Evolutionary conservation across 2,797 vertebrate genomes (phyloP), one percentile per base, ranked within the genome.

Genomic region (Apogon hyalosoma): DNA sequence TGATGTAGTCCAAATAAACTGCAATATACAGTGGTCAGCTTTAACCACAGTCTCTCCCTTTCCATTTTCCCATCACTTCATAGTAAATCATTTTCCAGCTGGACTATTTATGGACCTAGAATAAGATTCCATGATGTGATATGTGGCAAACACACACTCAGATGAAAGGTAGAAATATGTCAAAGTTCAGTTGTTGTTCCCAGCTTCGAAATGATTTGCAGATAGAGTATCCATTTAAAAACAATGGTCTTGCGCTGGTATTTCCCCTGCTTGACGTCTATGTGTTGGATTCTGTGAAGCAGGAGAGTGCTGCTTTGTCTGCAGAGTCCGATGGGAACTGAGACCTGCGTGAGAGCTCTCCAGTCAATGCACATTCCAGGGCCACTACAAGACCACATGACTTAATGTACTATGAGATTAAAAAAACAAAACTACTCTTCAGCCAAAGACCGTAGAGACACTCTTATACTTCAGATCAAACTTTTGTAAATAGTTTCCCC

Each of bases 221-320:
- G 75, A 85, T 61, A 69, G 28, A 58, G 62, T 69, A 43, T 78
- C 63, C 59, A 72, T 14, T 55, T 64, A 78, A 56, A 83, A 78
- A 90, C 89, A 91, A 87, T 88, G 68, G 83, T 54, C 67, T 69
- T 7, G 12, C 41, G 41, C 54, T 90, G 87, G 84, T 69, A 88
- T 90, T 88, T 90, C 82, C 89, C 73, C 72, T 61, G 62, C 82
- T 69, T 82, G 71, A 84, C 53, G 47, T 85, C 60, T 39, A 38
- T 58, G 58, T 15, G 55, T 61, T 56, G 55, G 45, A 74, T 58
- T 61, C 69, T 43, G 68, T 24, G 73, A 64, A 54, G 81, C 65
- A n/a, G 47, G 56, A 66, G 78, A 74, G 58, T 8, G 33, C 48
- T 11, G 46, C 50, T 57, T 49, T 72, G 73, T 74, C 77, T 56